Base-by-base conservation (phyloP, 1,140 invertebrate species). In the Heliconius himera region DNA sequence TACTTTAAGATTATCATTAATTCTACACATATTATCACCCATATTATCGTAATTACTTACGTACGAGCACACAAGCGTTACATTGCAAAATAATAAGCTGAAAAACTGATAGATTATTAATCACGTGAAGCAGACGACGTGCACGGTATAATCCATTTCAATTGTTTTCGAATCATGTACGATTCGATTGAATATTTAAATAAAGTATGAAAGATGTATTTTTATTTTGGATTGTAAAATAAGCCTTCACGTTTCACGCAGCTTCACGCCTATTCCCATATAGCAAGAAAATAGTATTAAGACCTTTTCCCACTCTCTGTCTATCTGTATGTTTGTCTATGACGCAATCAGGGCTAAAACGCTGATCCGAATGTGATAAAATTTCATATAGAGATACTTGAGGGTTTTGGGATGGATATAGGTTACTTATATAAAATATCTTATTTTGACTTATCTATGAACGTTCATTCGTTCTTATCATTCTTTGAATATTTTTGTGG, bases 161-260 rank as follows among this genome's bases (percentile, higher is more conserved):
- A 66, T 66, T 66, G 60, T 66, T 66, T 66, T 66, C 60, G 60
- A 66, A 11, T 66, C 26, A 73, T 73, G 41, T 73, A n/a, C n/a
- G 18, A 41, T 46, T 36, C 38, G n/a, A 49, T 73, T 73, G 38
- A 73, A 46, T 73, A 49, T 41, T 46, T 46, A 73, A 73, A 73
- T 73, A 73, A 73, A 49, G 3, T 73, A 73, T 73, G 13, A 22
- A 73, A 46, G 13, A 33, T 73, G 71, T 73, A 73, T 41, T 46
- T 46, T 73, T n/a, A 22, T 22, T 49, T 16, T 29, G 16, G 11
- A 26, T 73, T 66, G 8, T 66, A 16, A 29, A 66, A 29, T 66
- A 26, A 66, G 3, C 8, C 22, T 66, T 26, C 41, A 46, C 1
- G 41, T 13, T 46, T 46, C 41, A 46, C 11, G 41, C 13, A 46